Conservation (phyloP, 2,797 vertebrate genomes). For the Pantherophis alleghaniensis region DNA sequence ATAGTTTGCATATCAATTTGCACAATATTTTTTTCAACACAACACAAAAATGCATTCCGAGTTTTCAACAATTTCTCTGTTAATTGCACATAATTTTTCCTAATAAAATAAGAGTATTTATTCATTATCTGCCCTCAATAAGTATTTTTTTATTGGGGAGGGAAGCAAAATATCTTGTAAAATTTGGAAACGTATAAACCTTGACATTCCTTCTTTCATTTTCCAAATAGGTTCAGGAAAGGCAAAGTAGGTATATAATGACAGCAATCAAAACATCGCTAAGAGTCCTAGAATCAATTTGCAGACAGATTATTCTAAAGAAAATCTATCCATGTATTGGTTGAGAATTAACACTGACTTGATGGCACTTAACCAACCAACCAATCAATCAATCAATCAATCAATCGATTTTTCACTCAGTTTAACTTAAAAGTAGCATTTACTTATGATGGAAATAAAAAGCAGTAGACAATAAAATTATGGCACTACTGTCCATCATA, state of each 20-base stretch:
- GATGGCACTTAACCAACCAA: background rate
- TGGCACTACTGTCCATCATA: background rate
- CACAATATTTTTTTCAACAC: background rate
- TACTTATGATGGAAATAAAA: background rate
- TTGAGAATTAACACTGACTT: background rate
- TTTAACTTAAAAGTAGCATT: background rate
- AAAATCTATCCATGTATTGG: background rate
- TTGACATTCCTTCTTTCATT: background rate
- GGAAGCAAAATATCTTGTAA: background rate
- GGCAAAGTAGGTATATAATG: background rate
- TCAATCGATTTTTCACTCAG: background rate
- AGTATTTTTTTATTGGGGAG: background rate
- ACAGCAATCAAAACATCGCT: background rate
- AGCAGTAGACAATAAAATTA: background rate
- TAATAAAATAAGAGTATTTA: background rate
- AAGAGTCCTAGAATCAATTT: background rate
- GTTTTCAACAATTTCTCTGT: background rate
- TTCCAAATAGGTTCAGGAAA: background rate
- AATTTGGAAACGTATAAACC: background rate
- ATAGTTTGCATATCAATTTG: background rate
- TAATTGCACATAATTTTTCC: background rate
- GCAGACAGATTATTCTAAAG: background rate
- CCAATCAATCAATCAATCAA: too few relatives aligned
- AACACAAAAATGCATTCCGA: background rate
- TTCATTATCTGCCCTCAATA: background rate